Evolutionary conservation across 1,140 invertebrate species (phyloP), one percentile per base, ranked within the genome.

Genomic region (Eurosta solidaginis): DNA sequence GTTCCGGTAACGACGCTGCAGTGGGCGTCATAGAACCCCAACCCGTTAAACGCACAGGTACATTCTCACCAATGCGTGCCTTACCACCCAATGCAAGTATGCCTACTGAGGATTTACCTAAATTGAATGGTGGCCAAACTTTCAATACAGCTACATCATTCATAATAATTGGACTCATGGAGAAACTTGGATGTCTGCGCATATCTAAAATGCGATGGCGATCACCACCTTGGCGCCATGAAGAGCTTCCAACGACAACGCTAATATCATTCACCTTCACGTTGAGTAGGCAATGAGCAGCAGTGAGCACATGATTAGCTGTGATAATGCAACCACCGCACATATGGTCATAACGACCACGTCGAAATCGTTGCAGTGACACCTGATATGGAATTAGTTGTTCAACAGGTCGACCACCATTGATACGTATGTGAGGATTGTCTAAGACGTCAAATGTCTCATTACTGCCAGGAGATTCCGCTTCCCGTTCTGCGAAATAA

Each of bases 191-290:
- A 80, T 87, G 84, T 6, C 83, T 81, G 9, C 82, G 81, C 42
- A 82, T 82, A 25, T 77, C 78, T 29, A 79, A 14, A 9, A 85
- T 74, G 14, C 77, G n/a, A n/a, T n/a, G n/a, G n/a, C n/a, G n/a
- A n/a, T n/a, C n/a, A n/a, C n/a, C n/a, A n/a, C n/a, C n/a, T 27
- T 85, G 52, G 76, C 88, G 86, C 81, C 90, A 84, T 33, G 83
- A 88, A 42, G 89, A 88, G 0, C 88, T 89, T 22, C 90, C 90
- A 7, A 83, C 83, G 17, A 90, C 84, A 2, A 88, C 87, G 5
- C 82, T 83, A 0, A 90, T 84, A 14, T 82, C 78, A 78, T 82
- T 80, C 27, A 80, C 29, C 40, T 80, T 82, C 79, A 84, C 80
- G 75, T 86, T 84, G 12, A 83, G 80, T 47, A 87, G 78, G 40